Evolutionary conservation across 1,140 invertebrate species (phyloP), one percentile per base, ranked within the genome.

Genomic region (Cotesia glomerata): DNA sequence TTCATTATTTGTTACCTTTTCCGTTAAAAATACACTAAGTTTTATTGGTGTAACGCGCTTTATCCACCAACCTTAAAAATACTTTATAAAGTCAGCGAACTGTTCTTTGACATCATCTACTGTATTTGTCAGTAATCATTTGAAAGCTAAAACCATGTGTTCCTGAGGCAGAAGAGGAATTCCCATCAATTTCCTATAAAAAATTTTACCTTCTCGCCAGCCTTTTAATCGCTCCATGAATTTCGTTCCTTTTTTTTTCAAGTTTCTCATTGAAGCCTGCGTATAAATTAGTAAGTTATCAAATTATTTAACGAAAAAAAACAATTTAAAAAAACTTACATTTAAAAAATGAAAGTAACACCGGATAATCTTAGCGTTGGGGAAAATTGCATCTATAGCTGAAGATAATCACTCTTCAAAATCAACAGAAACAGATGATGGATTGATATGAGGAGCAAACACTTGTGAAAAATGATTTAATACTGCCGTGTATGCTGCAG

Each of bases 331-430:
- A 1, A 26, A 26, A 26, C 45, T 16, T 52, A 63, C 59, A 13
- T 72, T 49, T 13, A 16, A 51, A 32, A 56, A 58, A 32, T 72
- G 70, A 56, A 72, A 72, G 36, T 45, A 72, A 14, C 70, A 72
- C 7, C 52, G 13, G 4, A 56, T 32, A 11, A 2, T 4, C 2
- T 13, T 4, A n/a, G 52, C 32, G 9, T 54, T 26, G n/a, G 18
- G 7, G 35, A 56, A 68, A 5, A 56, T 56, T 13, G 4, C 8
- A 32, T 11, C 3, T 35, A 68, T 56, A 2, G 65, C 49, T 7
- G 18, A 32, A 3, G 49, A 35, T 56, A 56, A 8, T 34, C 36
- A n/a, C 11, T 36, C 3, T n/a, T 72, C 70, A 45, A 14, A 72
- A 56, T 72, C 70, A 13, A 34, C 3, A 7, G 35, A 13, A 11